Evolutionary conservation across 2,888 invertebrate genomes (phyloP), one percentile per base, ranked within the genome.

Genomic region (Eulithis prunata): DNA sequence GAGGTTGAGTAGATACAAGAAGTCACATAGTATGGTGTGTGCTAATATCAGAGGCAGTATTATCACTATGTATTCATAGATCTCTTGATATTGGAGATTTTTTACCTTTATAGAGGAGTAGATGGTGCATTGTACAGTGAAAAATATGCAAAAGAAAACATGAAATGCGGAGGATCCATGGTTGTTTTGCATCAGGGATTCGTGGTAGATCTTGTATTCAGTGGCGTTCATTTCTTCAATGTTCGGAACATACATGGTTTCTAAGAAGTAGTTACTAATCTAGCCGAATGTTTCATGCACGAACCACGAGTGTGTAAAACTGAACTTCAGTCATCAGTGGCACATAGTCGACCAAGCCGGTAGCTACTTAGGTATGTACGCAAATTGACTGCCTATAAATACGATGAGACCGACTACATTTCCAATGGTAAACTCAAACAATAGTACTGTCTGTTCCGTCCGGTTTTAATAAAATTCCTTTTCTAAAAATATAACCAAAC

Each of bases 31-130:
- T 55, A 95, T 69, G n/a, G 95, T 96, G 57, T 94, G 91, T 28
- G 89, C 93, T 52, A 94, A 71, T 65, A 95, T 90, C 54, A 94
- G 79, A 8, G 95, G 94, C 12, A 95, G 52, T 2, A 94, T 86
- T 66, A 95, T 92, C 5, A 94, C 70, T 0, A 91, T 14, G 75
- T 95, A 95, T 86, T 96, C 96, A 13, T 93, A 76, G 0, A 82
- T 75, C 77, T 93, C 94, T 68, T 83, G 86, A 36, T 69, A 68
- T 46, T 51, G 61, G 38, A 71, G 21, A 53, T 69, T 71, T 62
- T 72, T 80, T 41, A 72, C 69, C 57, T 71, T 77, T 38, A 89
- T 74, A 3, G 83, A 76, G 60, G 84, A 80, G 53, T 83, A 82
- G 41, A 88, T 71, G 38, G 87, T 75, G 72, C 86, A 91, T 74